Percentiles rank a stretch among this genome's conserved stretches.
Conservation (phyloP, 2,888 invertebrate genomes). For the Helleia helle region DNA sequence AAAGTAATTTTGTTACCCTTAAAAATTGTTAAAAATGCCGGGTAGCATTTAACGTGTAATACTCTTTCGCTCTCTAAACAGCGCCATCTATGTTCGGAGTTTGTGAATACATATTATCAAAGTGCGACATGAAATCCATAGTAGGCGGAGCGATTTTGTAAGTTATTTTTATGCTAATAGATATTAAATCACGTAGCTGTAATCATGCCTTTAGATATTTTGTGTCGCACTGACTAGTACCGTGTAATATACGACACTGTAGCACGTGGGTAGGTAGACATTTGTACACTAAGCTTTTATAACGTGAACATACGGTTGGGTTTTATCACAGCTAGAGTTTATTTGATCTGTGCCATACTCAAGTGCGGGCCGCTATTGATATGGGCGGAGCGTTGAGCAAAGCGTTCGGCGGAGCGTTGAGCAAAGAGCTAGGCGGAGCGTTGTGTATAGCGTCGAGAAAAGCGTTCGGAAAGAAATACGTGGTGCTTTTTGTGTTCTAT, state of each 20-base stretch:
- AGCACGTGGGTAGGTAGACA: slow-evolving; percentile 19
- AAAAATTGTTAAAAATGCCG: background rate
- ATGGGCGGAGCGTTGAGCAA: slow-evolving; percentile 2
- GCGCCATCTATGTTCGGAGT: slow-evolving; percentile 4
- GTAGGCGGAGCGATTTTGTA: slow-evolving; percentile 20
- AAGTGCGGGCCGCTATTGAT: background rate
- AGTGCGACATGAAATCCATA: slow-evolving; percentile 14
- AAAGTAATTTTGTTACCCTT: too few species aligned
- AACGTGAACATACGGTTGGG: slow-evolving; percentile 11
- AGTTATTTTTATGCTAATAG: slow-evolving; percentile 21
- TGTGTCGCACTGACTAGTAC: slow-evolving; percentile 19
- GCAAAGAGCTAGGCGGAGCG: too few species aligned
- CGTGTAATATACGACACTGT: slow-evolving; percentile 19
- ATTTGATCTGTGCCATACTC: slow-evolving; percentile 16
- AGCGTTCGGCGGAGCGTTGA: too few species aligned
- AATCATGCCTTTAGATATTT: slow-evolving; percentile 12
- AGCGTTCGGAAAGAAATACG: background rate
- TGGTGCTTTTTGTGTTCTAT: background rate
- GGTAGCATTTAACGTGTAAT: background rate
- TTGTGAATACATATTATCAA: slow-evolving; percentile 2
- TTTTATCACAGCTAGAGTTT: slow-evolving; percentile 17
- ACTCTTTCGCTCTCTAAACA: background rate
- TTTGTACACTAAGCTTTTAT: slow-evolving; percentile 26
- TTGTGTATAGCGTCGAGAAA: too few species aligned
- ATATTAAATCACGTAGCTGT: slow-evolving; percentile 17